A percentile compares a stretch with the other conserved stretches of the same genome.
These are phyloP conservation scores for Heterodera schachtii DNA, from an alignment of 1,140 invertebrate species.

Conservation along the genomic window DNA sequence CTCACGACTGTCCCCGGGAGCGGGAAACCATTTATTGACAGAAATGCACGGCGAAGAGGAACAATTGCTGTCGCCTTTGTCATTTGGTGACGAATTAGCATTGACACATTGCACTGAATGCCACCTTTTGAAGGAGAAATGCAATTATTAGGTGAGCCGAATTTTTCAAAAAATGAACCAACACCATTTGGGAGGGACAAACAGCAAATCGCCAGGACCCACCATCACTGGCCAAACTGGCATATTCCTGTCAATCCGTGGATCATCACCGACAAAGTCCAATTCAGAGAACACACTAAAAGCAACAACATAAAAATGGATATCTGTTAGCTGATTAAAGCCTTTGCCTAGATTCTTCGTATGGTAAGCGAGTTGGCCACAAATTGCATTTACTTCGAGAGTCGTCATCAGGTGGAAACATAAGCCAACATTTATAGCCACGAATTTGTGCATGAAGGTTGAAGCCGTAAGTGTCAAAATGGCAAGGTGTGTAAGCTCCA, in stretches of 20 bases:
- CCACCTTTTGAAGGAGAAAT: conserved; percentile 70
- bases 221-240: conserved; percentile 73
- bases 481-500: conserved; percentile 87
- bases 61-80: background rate
- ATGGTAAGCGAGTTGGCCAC: conserved; percentile 84
- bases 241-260: background rate
- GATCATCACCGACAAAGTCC: conserved; percentile 59
- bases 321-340: background rate
- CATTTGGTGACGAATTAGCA: conserved; percentile 31
- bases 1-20: conserved; percentile 16
- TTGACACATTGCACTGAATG: conserved; percentile 86
- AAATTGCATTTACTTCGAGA: conserved; percentile 17
- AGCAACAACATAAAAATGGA: too few relatives aligned
- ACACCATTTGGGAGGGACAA: conserved; percentile 82
- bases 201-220: conserved; percentile 81
- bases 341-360: conserved; percentile 81
- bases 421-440: conserved; percentile 82
- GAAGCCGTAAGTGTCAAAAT: conserved; percentile 89
- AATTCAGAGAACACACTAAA: conserved; percentile 75
- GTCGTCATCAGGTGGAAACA: conserved; percentile 80
- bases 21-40: conserved; percentile 40
- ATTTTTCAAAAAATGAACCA: background rate
- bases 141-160: too few relatives aligned
- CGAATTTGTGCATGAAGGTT: conserved; percentile 82
- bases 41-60: conserved; percentile 7